A percentile compares a stretch with the other conserved stretches of the same genome.
phyloP scores from a whole-genome alignment of 2,888 invertebrate genomes.

The Pristionchus mayeri region DNA sequence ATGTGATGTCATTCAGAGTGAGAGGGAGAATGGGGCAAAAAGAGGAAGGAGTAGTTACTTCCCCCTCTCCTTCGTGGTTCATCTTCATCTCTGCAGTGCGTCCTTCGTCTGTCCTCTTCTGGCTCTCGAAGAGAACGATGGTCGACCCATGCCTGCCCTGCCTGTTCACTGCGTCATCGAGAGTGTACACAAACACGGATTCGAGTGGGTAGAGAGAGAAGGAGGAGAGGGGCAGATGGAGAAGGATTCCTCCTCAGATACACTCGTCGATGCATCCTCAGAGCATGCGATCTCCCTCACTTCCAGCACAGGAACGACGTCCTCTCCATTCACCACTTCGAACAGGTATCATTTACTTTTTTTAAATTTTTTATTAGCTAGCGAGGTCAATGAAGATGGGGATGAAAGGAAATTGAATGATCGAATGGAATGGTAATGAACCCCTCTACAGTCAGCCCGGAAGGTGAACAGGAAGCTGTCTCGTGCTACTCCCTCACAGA shows the following conservation, averaged over 20 bases:
- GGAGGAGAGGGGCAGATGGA: too few species aligned
- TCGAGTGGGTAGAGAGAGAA: constrained; percentile 19
- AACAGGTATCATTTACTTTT: not conserved
- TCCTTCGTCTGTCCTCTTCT: constrained; percentile 26
- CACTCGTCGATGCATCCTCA: constrained; percentile 31
- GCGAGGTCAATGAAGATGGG: too few species aligned
- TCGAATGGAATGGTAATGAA: not conserved
- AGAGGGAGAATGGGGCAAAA: not conserved
- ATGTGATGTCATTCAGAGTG: constrained; percentile 27
- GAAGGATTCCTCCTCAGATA: constrained; percentile 30
- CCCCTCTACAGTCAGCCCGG: not conserved
- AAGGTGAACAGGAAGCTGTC: not conserved
- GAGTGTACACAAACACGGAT: constrained; percentile 38
- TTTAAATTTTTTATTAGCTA: not conserved
- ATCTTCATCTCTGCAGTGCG: too few species aligned
- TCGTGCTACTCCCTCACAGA: constrained; percentile 33
- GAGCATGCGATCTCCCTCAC: constrained; percentile 22
- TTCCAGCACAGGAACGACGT: constrained; percentile 26
- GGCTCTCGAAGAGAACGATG: not conserved
- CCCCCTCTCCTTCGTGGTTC: too few species aligned
- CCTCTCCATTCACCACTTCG: constrained; percentile 21
- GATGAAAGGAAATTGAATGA: too few species aligned
- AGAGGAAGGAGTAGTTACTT: too few species aligned
- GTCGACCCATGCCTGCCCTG: constrained; percentile 41
- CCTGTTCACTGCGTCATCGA: constrained; percentile 49